Evolutionary conservation across 2,797 vertebrate genomes (phyloP), one percentile per base, ranked within the genome.

Genomic region (Pelobates cultripes): DNA sequence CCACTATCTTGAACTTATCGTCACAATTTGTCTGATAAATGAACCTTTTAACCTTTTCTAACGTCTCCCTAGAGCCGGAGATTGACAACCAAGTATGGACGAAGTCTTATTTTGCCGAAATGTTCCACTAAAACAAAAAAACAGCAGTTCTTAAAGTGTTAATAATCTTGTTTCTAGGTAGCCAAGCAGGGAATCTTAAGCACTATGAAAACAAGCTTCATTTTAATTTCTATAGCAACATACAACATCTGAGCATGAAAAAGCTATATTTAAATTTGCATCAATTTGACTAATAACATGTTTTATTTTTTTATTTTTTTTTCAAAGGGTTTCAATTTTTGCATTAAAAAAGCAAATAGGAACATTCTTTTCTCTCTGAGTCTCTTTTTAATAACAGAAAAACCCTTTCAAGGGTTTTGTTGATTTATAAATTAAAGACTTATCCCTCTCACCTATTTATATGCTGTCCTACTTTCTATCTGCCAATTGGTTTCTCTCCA

Each of bases 171-270:
- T 78, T 77, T 78, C 81, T 78, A 78, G 70, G 81, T 57, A 73
- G 81, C 75, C 9, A 41, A 12, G 43, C 40, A 41, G 3, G 42
- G 17, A 60, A 72, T 66, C 71, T 67, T 44, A 60, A 71, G 70
- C 44, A 63, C 75, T 57, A 77, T 73, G 57, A 64, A 77, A 77
- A 71, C 74, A 66, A 40, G 80, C 67, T 67, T 60, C 68, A 43
- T 64, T 53, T 72, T 82, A 71, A 82, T 82, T 77, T 77, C 80
- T 82, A 82, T 82, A 82, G 80, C 80, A 82, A 82, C 80, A 45
- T 66, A 40, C 73, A 15, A 43, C 57, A 66, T 41, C 41, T 14
- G 55, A 69, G 67, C n/a, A 66, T 5, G 55, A 42, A 40, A 43
- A 8, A n/a, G 61, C 68, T 82, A 77, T 72, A 71, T 77, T 71